Evolutionary conservation across 2,888 invertebrate species (phyloP).

Genomic region (Kuschelorhynchus macadamiae): DNA sequence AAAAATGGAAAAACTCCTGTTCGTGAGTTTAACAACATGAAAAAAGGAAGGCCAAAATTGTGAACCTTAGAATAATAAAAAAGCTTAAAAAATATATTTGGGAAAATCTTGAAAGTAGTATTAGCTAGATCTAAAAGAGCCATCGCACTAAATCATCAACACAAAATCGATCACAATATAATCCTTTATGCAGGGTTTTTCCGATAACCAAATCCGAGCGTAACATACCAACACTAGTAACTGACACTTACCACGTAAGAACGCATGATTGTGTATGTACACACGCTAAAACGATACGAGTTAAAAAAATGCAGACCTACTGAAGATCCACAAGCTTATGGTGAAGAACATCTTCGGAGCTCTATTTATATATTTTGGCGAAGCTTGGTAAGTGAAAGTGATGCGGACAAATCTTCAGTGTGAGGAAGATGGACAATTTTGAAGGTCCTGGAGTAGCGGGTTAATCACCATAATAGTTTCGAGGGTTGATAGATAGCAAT

Average conservation of each 20-base stretch:
- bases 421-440: constrained; percentile 35
- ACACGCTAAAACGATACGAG: constrained; percentile 12
- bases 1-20: no score
- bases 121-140: no score
- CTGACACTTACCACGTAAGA: constrained; percentile 35
- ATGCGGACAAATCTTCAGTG: constrained; percentile 27
- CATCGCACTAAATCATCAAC: no score
- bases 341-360: constrained; percentile 33
- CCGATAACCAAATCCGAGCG: not conserved
- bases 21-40: no score
- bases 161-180: constrained; percentile 12
- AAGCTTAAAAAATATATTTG: no score
- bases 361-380: constrained; percentile 41
- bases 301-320: constrained; percentile 26
- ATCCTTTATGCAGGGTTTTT: not conserved
- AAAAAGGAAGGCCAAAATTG: no score
- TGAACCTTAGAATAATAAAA: no score
- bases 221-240: constrained; percentile 2
- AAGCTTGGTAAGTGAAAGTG: constrained; percentile 39
- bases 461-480: not conserved
- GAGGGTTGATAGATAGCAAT: not conserved
- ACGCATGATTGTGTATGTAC: constrained; percentile 28
- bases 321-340: constrained; percentile 43
- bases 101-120: no score
- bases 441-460: constrained; percentile 25